Evolutionary conservation across 2,797 vertebrate species (phyloP).

Genomic region (Odontamblyopus lacepedii): DNA sequence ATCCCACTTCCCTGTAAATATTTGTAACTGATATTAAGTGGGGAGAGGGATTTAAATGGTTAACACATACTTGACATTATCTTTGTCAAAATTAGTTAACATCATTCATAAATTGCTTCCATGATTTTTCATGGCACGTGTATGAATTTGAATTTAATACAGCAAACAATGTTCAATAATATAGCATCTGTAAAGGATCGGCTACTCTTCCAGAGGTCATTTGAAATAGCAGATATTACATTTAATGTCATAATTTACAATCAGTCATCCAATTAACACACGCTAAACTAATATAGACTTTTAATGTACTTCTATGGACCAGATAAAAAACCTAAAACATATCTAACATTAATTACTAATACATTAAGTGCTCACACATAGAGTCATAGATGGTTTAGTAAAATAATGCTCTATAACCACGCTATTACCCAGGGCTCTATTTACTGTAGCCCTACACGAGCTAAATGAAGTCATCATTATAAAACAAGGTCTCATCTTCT

Average conservation of each 20-base stretch:
- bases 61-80: not conserved
- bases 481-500: not conserved
- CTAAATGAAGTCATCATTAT: conserved; percentile 10
- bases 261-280: not conserved
- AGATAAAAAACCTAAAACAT: too few relatives aligned
- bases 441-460: not conserved
- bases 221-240: not conserved
- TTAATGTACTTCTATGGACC: not conserved
- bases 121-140: not conserved
- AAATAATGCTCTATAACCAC: not conserved
- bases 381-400: not conserved
- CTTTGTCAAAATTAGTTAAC: not conserved
- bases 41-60: not conserved
- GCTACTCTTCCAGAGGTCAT: not conserved
- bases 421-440: not conserved
- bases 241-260: not conserved
- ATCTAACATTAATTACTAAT: not conserved
- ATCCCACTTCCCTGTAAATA: not conserved
- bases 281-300: not conserved
- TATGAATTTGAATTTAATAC: too few relatives aligned
- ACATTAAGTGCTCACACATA: not conserved
- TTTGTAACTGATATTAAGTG: too few relatives aligned
- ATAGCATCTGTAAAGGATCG: not conserved
- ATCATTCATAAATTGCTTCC: not conserved
- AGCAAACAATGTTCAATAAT: too few relatives aligned